These are phyloP conservation scores for Tetranychus urticae DNA, from an alignment of 1,140 invertebrate genomes.

Conservation along the genomic window DNA sequence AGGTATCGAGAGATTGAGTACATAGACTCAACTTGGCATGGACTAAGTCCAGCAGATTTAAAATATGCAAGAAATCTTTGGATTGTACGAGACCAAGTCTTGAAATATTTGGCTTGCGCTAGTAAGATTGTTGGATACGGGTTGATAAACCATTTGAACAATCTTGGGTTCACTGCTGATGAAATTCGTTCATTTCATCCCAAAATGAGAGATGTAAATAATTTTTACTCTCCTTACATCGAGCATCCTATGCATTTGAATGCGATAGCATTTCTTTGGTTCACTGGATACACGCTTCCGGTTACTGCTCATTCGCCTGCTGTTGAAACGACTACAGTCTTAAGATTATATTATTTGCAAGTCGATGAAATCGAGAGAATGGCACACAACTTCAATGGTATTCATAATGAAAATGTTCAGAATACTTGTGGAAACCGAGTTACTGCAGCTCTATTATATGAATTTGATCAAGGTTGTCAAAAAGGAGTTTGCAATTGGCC, in stretches of 20 bases:
- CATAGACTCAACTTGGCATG: not conserved
- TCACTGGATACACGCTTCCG: too few relatives aligned
- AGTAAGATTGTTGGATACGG: not conserved
- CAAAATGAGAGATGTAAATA: not conserved
- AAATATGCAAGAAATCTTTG: not conserved
- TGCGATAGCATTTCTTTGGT: too few relatives aligned
- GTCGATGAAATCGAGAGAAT: too few relatives aligned
- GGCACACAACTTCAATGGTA: too few relatives aligned
- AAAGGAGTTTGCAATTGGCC: too few relatives aligned
- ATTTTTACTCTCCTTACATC: not conserved
- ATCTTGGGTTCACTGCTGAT: not conserved
- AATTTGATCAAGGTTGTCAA: too few relatives aligned
- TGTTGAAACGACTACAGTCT: constrained; percentile 19
- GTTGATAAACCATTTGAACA: not conserved
- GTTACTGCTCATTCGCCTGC: constrained; percentile 20
- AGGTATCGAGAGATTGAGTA: not conserved
- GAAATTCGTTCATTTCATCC: not conserved
- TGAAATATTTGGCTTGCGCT: not conserved
- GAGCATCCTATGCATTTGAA: too few relatives aligned
- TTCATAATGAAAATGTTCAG: too few relatives aligned
- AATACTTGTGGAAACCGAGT: too few relatives aligned
- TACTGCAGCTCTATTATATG: too few relatives aligned
- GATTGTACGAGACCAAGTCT: not conserved
- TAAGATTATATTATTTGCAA: constrained; percentile 23
- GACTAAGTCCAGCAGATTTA: not conserved